These are phyloP conservation scores for Graphium colonna DNA, from an alignment of 2,888 invertebrate genomes.

Conservation along the genomic window DNA sequence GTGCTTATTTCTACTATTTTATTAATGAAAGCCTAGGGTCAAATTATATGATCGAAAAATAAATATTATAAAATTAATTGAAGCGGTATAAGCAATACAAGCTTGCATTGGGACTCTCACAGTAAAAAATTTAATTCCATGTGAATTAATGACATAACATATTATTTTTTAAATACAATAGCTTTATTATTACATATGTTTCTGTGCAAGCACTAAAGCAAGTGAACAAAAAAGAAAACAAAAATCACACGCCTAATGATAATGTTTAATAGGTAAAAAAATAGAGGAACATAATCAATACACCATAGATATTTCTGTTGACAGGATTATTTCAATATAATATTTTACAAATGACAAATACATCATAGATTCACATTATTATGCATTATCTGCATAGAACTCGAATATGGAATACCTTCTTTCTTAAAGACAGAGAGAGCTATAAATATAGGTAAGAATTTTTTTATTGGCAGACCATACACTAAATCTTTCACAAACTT, in stretches of 20 bases:
- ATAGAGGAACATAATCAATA: constrained; percentile 42
- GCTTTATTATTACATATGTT: too few species aligned
- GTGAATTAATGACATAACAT: too few species aligned
- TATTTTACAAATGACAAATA: constrained; percentile 10
- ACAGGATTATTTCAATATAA: constrained; percentile 2
- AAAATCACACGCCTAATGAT: constrained; percentile 18
- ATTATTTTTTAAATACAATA: too few species aligned
- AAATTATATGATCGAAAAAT: constrained; percentile 50
- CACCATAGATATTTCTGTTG: constrained; percentile 5
- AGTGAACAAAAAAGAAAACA: constrained; percentile 34
- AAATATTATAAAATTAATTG: constrained; percentile 63
- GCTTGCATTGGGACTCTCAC: constrained; percentile 33
- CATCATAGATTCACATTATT: constrained; percentile 16
- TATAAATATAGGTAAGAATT: constrained; percentile 27
- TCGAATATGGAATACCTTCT: constrained; percentile 16
- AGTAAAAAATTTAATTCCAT: too few species aligned
- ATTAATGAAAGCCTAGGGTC: constrained; percentile 53
- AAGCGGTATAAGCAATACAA: constrained; percentile 47
- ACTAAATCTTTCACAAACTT: constrained; percentile 31
- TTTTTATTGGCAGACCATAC: constrained; percentile 26
- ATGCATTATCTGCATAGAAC: constrained; percentile 15
- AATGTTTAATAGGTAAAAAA: constrained; percentile 28
- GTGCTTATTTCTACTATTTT: constrained; percentile 45
- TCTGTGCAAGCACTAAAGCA: constrained; percentile 25
- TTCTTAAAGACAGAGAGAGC: constrained; percentile 35